Percentiles rank a stretch among this genome's conserved stretches.
These are phyloP conservation scores for Riptortus pedestris DNA, from an alignment of 1,140 invertebrate genomes.

Conservation along the genomic window DNA sequence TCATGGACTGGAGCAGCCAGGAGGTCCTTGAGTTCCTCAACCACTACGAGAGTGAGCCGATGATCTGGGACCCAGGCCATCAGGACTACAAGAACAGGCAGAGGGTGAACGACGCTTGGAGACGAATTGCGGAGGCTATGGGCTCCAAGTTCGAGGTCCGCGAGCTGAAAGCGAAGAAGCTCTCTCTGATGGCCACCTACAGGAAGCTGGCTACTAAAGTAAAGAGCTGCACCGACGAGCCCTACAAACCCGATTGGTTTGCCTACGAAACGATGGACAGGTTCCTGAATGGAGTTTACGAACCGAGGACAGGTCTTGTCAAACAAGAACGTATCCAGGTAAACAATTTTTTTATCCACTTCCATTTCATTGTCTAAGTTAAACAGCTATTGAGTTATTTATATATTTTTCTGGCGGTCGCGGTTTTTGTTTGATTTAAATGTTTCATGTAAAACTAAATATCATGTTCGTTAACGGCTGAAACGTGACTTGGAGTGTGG, in stretches of 20 bases:
- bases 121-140: conserved; percentile 15
- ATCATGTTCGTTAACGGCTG: too few species aligned
- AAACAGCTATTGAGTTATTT: too few species aligned
- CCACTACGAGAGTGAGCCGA: conserved; percentile 25
- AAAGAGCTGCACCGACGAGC: neutral
- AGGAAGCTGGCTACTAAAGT: neutral
- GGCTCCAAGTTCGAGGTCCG: neutral
- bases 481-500: too few species aligned
- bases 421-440: too few species aligned
- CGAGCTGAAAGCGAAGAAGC: conserved; percentile 1
- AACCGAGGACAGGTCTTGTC: neutral
- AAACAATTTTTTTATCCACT: too few species aligned
- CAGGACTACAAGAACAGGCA: conserved; percentile 21
- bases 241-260: neutral
- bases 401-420: too few species aligned
- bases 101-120: conserved; percentile 24
- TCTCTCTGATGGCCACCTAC: neutral
- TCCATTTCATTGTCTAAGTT: too few species aligned
- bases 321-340: too few species aligned
- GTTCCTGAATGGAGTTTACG: neutral
- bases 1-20: conserved; percentile 24
- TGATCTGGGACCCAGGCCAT: conserved; percentile 26
- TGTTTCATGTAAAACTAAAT: too few species aligned
- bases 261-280: neutral
- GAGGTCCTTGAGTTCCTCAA: conserved; percentile 24